Base-by-base conservation (phyloP, 2,113 vertebrate genomes). In the Corythoichthys haematopterus region DNA sequence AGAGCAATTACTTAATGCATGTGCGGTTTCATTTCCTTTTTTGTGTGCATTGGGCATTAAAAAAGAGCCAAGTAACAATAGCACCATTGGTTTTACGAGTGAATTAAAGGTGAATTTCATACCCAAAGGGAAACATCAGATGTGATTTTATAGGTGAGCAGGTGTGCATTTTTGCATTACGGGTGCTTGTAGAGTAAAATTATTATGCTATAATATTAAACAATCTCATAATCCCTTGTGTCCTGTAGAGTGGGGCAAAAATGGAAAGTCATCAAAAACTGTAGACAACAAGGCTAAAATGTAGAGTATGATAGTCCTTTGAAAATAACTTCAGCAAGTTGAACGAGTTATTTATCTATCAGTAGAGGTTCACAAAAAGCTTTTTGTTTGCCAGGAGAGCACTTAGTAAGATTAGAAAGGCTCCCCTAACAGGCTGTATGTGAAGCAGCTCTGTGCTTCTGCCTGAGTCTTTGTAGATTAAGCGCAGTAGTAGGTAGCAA, bases 381-480 rank as follows among this genome's bases (percentile, higher is more conserved):
- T 52, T 50, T 78, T 65, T 12, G 71, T 85, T 88, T 84, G 70
- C 82, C 82, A 85, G 75, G 61, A 66, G 69, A 83, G 76, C 86
- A 87, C 84, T 89, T 85, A 75, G 68, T n/a, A 4, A 75, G 76
- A 86, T 84, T 78, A 83, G 78, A 83, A 82, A 59, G n/a, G 56
- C 62, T 65, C 50, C 72, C 38, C 64, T 74, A 76, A 77, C 70
- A 74, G 78, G 76, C 67, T 40, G 35, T 78, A 77, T 77, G 81
- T 53, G 62, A 81, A 74, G 70, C 70, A 66, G 75, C 77, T 72
- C 72, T 70, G 77, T 36, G 15, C 9, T 16, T 68, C 71, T 74
- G 70, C 77, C 75, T 82, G 87, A 89, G 84, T 81, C 75, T 87
- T 77, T 80, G 78, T 70, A 85, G 85, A 88, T 84, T 78, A 85